Percentiles rank a stretch among this genome's conserved stretches.
Conservation (phyloP, 2,113 vertebrate genomes). For the Pongo abelii region DNA sequence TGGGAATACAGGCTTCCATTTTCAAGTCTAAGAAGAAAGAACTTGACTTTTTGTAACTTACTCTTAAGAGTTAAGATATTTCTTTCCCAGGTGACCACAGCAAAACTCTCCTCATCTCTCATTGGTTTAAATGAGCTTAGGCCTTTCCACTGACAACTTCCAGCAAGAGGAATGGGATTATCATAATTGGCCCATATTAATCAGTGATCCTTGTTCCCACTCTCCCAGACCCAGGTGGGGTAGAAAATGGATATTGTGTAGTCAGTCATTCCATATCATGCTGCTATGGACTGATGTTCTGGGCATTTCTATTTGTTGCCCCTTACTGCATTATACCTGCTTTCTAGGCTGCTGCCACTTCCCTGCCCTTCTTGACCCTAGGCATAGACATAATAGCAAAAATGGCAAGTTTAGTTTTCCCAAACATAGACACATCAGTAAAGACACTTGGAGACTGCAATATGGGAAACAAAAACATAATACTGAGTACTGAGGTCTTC, state of each 20-base stretch:
- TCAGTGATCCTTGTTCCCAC: rapidly evolving
- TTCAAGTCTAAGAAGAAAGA: neutral
- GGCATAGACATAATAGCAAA: neutral
- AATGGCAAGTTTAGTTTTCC: neutral
- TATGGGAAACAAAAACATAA: neutral
- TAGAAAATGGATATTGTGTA: neutral
- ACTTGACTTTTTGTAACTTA: neutral
- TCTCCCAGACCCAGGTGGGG: neutral
- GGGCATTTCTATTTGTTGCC: neutral
- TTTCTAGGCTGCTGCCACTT: neutral
- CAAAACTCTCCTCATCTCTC: neutral
- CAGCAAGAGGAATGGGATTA: neutral
- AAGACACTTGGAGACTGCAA: neutral
- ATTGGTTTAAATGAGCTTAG: neutral
- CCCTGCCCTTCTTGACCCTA: neutral
- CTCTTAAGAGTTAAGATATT: neutral
- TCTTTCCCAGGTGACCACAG: neutral
- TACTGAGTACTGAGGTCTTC: neutral
- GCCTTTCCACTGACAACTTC: neutral
- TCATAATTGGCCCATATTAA: neutral
- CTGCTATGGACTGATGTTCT: neutral
- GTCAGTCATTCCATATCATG: neutral
- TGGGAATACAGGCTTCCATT: neutral
- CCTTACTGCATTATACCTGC: neutral
- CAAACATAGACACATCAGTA: neutral